phyloP scores from a whole-genome alignment of 2,797 vertebrate species.

The Thunnus albacares region DNA sequence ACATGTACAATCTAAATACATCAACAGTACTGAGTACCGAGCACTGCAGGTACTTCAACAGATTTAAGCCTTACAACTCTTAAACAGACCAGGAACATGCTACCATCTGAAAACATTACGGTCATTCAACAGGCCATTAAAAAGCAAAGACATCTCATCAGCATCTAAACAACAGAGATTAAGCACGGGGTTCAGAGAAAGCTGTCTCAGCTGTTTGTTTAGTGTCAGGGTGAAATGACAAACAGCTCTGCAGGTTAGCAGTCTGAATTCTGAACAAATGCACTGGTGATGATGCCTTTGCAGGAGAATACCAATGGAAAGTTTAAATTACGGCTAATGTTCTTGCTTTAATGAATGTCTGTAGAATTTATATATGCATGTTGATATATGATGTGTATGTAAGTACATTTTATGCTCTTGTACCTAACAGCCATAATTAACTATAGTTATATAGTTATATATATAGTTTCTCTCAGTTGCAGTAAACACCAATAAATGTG shows the following conservation, averaged over 20 bases:
- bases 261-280: slow-evolving; percentile 17
- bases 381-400: background rate
- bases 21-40: background rate
- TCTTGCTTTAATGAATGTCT: background rate
- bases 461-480: background rate
- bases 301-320: background rate
- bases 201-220: slow-evolving; percentile 6
- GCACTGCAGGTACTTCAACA: background rate
- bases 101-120: background rate
- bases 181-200: background rate
- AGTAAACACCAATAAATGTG: background rate
- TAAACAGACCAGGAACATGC: background rate
- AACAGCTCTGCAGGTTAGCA: slow-evolving; percentile 40
- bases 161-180: slow-evolving; percentile 29
- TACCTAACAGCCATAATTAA: background rate
- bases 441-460: too few relatives aligned
- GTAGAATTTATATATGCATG: too few relatives aligned
- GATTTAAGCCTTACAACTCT: background rate
- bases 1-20: too few relatives aligned
- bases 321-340: slow-evolving; percentile 1
- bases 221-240: slow-evolving; percentile 42
- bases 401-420: background rate
- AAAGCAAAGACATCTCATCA: slow-evolving; percentile 31
- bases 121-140: slow-evolving; percentile 2
- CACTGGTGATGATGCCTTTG: background rate